Evolutionary conservation across 2,888 invertebrate species (phyloP).

Genomic region (Athetis lepigone): DNA sequence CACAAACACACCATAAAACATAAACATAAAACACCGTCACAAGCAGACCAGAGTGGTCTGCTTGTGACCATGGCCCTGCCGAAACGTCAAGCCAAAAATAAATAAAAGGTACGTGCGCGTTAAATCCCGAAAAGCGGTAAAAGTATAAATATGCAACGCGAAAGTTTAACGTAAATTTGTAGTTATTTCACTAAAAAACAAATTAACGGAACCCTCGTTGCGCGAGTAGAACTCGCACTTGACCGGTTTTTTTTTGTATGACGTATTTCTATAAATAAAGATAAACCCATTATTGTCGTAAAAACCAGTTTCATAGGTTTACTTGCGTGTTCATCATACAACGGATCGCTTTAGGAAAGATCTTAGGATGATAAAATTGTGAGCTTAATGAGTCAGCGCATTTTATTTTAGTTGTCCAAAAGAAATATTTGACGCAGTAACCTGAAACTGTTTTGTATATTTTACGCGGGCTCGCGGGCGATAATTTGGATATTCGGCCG

Average conservation of each 20-base stretch:
- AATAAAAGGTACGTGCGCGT: too few species aligned
- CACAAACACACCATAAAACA: too few species aligned
- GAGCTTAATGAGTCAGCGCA: conserved; percentile 79
- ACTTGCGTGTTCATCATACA: conserved; percentile 38
- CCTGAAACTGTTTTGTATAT: conserved; percentile 88
- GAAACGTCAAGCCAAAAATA: too few species aligned
- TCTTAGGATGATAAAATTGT: conserved; percentile 51
- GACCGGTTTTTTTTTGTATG: conserved; percentile 37
- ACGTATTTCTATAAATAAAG: conserved; percentile 33
- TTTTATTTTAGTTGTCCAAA: conserved; percentile 79
- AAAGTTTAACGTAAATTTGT: too few species aligned
- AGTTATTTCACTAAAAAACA: too few species aligned
- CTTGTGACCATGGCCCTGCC: too few species aligned
- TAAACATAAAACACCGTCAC: too few species aligned
- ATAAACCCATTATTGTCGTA: conserved; percentile 34
- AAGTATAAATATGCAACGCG: too few species aligned
- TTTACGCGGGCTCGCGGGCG: conserved; percentile 83
- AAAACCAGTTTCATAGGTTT: conserved; percentile 54
- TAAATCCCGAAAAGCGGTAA: too few species aligned
- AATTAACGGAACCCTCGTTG: too few species aligned
- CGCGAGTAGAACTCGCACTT: too few species aligned
- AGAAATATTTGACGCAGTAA: conserved; percentile 86
- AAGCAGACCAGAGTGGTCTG: too few species aligned
- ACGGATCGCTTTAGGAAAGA: conserved; percentile 29
- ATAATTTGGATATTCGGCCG: conserved; percentile 85